Conservation (phyloP, 2,888 invertebrate species). For the Acleris holmiana region DNA sequence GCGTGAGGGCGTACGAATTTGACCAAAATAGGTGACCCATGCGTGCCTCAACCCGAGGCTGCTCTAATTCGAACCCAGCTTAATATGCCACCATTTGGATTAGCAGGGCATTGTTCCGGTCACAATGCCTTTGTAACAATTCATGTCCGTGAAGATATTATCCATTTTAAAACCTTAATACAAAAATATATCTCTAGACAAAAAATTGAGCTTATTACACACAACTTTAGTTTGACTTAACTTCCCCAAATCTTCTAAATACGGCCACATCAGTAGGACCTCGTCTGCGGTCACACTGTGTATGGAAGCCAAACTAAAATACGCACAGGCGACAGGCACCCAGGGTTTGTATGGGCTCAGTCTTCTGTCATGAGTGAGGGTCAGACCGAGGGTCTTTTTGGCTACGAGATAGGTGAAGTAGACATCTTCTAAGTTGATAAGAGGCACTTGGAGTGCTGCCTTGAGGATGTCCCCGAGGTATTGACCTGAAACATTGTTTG, state of each 20-base stretch:
- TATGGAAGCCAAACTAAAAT: constrained; percentile 55
- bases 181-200: constrained; percentile 52
- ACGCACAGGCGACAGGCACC: constrained; percentile 55
- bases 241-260: constrained; percentile 44
- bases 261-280: constrained; percentile 54
- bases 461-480: constrained; percentile 70
- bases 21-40: too few species aligned
- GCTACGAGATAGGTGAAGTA: constrained; percentile 89
- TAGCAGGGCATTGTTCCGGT: too few species aligned
- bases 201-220: constrained; percentile 50
- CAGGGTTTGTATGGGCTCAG: constrained; percentile 68
- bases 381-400: constrained; percentile 74
- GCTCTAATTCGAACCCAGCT: too few species aligned
- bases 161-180: constrained; percentile 40
- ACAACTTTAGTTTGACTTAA: constrained; percentile 35
- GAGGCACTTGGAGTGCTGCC: constrained; percentile 81
- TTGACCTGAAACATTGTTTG: constrained; percentile 55
- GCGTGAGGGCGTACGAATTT: too few species aligned
- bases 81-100: too few species aligned
- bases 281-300: constrained; percentile 59
- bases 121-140: too few species aligned
- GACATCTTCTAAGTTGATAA: constrained; percentile 89
- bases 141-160: background rate
- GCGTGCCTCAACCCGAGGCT: too few species aligned
- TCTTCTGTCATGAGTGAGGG: constrained; percentile 82